Percentiles rank a stretch among this genome's conserved stretches.
These are phyloP conservation scores for Eupithecia centaureata DNA, from an alignment of 2,888 invertebrate genomes.

Conservation along the genomic window DNA sequence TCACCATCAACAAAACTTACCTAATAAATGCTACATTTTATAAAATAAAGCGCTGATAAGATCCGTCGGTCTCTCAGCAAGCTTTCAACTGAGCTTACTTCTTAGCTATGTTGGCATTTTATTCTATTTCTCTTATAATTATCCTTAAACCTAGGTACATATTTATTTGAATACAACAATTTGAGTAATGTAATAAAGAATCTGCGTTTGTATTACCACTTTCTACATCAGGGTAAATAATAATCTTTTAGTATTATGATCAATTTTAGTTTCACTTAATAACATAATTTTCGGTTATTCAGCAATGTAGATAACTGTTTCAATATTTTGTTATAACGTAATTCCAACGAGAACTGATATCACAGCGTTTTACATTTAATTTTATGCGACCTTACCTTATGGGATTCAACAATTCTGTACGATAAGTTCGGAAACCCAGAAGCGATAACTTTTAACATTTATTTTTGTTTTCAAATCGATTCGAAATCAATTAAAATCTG, in stretches of 20 bases:
- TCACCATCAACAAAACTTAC: conserved; percentile 36
- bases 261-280: background rate
- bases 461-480: background rate
- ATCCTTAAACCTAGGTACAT: conserved; percentile 9
- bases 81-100: conserved; percentile 64
- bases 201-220: background rate
- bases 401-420: conserved; percentile 49
- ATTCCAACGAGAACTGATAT: conserved; percentile 72
- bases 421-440: background rate
- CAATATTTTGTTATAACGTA: conserved; percentile 3
- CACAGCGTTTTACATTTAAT: conserved; percentile 79
- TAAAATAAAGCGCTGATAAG: conserved; percentile 46
- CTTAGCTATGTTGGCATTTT: conserved; percentile 74
- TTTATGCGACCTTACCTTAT: conserved; percentile 65
- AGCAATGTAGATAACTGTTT: background rate
- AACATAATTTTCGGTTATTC: background rate
- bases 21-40: conserved; percentile 43
- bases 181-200: background rate
- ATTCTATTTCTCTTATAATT: conserved; percentile 69
- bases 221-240: background rate
- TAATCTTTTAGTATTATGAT: background rate
- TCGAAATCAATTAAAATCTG: too few relatives aligned
- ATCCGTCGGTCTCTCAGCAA: conserved; percentile 52
- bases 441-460: background rate
- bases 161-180: background rate